These are phyloP conservation scores for Astyanax mexicanus DNA, from an alignment of 2,797 vertebrate genomes.

Conservation along the genomic window DNA sequence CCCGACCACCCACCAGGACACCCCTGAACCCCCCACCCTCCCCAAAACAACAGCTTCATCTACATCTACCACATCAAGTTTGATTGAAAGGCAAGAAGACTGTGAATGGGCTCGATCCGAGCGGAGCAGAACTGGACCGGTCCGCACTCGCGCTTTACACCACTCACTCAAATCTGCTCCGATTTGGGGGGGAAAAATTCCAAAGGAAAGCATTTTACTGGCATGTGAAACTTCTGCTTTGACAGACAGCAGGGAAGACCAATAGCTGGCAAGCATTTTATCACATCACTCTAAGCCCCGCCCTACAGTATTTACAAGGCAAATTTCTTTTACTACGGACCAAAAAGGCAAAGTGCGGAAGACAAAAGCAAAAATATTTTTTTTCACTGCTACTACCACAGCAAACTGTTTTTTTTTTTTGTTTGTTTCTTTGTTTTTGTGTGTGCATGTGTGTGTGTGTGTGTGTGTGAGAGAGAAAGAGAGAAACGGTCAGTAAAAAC, in stretches of 20 bases:
- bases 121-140: slow-evolving; percentile 78
- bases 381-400: slow-evolving; percentile 85
- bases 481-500: slow-evolving; percentile 87
- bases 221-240: slow-evolving; percentile 77
- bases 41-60: slow-evolving; percentile 63
- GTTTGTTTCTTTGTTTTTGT: slow-evolving; percentile 70
- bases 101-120: slow-evolving; percentile 84
- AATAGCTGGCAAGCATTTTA: slow-evolving; percentile 67
- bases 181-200: background rate
- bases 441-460: slow-evolving; percentile 69
- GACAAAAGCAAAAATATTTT: slow-evolving; percentile 82
- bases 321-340: slow-evolving; percentile 80
- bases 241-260: slow-evolving; percentile 52
- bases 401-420: slow-evolving; percentile 75
- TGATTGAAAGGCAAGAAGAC: slow-evolving; percentile 60
- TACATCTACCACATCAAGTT: slow-evolving; percentile 85
- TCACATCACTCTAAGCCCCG: slow-evolving; percentile 60
- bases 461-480: slow-evolving; percentile 76
- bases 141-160: slow-evolving; percentile 25
- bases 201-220: slow-evolving; percentile 67
- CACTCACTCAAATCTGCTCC: slow-evolving; percentile 9
- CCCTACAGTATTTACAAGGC: slow-evolving; percentile 90
- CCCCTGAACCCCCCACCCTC: slow-evolving; percentile 40
- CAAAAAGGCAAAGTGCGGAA: slow-evolving; percentile 92
- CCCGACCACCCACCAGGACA: slow-evolving; percentile 50